Conservation (phyloP, 1,140 invertebrate species). For the Geopemphigus sp. region DNA sequence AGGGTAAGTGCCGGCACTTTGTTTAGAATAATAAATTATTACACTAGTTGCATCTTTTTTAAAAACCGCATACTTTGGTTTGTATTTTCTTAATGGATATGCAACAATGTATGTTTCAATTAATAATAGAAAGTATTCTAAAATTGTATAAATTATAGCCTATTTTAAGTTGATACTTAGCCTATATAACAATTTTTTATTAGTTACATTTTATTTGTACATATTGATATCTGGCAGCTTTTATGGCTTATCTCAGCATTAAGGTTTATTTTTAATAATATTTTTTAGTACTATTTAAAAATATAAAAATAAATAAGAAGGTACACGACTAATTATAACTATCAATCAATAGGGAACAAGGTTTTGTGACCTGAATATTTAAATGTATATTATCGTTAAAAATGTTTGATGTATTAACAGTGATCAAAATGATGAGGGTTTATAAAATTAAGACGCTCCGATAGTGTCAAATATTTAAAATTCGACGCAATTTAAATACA, state of each 20-base stretch:
- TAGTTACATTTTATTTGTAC: conserved; percentile 35
- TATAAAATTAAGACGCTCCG: conserved; percentile 23
- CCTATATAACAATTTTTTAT: conserved; percentile 42
- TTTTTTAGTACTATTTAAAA: conserved; percentile 39
- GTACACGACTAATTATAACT: conserved; percentile 38
- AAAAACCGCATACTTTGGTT: background rate
- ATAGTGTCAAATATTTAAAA: conserved; percentile 30
- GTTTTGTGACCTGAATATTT: conserved; percentile 21
- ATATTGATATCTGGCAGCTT: conserved; percentile 42
- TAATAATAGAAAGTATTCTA: conserved; percentile 46
- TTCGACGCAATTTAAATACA: conserved; percentile 20
- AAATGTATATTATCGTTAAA: conserved; percentile 42
- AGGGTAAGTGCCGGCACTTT: conserved; percentile 47
- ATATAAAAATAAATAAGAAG: conserved; percentile 8
- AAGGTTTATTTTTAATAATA: conserved; percentile 43
- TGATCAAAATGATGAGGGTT: conserved; percentile 49
- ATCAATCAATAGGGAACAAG: conserved; percentile 45
- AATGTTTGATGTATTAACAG: conserved; percentile 47
- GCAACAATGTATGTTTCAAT: background rate
- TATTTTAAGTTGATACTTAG: conserved; percentile 37
- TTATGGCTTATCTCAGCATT: conserved; percentile 42
- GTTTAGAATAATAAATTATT: conserved; percentile 41
- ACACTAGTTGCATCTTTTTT: background rate
- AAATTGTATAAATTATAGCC: conserved; percentile 40
- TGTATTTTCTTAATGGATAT: conserved; percentile 12